These are phyloP conservation scores for Platyrinchus mystaceus DNA, from an alignment of 2,797 vertebrate species.

Conservation along the genomic window DNA sequence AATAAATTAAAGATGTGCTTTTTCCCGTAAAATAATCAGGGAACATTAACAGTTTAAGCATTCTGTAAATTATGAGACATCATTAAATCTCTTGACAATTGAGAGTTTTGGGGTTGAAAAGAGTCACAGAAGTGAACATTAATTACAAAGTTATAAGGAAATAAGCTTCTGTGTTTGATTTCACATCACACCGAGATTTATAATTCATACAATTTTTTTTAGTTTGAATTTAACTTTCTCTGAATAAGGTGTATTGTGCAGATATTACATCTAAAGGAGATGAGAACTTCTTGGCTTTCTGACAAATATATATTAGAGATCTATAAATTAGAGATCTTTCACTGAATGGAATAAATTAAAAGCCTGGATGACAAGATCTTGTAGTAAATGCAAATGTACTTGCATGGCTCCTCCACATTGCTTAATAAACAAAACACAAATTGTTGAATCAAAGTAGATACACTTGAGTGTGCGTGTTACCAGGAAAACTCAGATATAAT, in stretches of 20 bases:
- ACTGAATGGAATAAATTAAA: background rate
- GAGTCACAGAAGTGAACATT: background rate
- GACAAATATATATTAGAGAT: background rate
- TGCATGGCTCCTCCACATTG: background rate
- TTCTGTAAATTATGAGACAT: background rate
- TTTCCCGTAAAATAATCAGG: slow-evolving; percentile 3
- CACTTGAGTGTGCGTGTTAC: rapidly evolving
- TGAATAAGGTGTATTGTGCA: background rate
- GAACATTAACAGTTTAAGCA: background rate
- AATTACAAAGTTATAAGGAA: background rate
- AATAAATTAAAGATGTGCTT: background rate
- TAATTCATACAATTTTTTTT: background rate
- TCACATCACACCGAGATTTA: background rate
- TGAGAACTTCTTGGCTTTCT: background rate
- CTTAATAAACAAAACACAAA: background rate
- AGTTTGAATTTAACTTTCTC: background rate
- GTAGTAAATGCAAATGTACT: background rate
- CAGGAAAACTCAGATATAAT: background rate
- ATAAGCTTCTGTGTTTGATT: background rate
- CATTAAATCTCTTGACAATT: background rate
- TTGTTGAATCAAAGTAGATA: background rate
- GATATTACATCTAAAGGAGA: background rate
- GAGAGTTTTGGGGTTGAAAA: background rate
- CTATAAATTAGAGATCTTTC: background rate
- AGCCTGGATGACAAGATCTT: background rate